Base-by-base conservation (phyloP, 2,797 vertebrate genomes). In the Falco naumanni region DNA sequence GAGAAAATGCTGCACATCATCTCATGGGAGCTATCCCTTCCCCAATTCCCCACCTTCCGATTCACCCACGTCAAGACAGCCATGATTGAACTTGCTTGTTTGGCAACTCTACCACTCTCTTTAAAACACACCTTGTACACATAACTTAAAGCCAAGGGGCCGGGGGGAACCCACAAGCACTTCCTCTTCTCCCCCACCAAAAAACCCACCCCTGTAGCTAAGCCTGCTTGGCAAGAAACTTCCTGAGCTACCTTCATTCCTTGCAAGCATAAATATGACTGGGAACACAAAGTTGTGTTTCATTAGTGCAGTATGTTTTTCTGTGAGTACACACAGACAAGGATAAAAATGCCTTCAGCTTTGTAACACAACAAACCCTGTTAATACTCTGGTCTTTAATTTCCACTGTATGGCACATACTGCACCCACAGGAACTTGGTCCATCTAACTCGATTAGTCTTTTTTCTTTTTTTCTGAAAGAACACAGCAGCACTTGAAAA, bases 331-430 rank as follows among this genome's bases (percentile, higher is more conserved):
- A 56, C 63, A 87, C 28, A 48, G 24, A 50, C 3, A 72, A 85
- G 83, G 82, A 95, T 87, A 95, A 97, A 96, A 96, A 91, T 90
- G 76, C 79, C 79, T 96, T 89, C 94, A 84, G 90, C 85, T 95
- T 71, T 84, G 76, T 77, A 91, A 66, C 82, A 71, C 68, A 93
- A 85, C 82, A 90, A 93, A 90, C 89, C 79, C 91, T 66, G 79
- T 90, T 97, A 96, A 96, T 97, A 96, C 85, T 96, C 85, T 81
- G 85, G 43, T 94, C 94, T 95, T 96, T 95, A 93, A 95, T 96
- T 96, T 95, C 83, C 51, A 77, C 43, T 87, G 39, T 78, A 41
- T 71, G 95, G 95, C 85, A 92, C 85, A 81, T 91, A 96, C 54
- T 88, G 86, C 74, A 96, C 86, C 90, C 95, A 79, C 77, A 96